Base-by-base conservation (phyloP, 2,113 vertebrate genomes). In the Halcyon malimbica region DNA sequence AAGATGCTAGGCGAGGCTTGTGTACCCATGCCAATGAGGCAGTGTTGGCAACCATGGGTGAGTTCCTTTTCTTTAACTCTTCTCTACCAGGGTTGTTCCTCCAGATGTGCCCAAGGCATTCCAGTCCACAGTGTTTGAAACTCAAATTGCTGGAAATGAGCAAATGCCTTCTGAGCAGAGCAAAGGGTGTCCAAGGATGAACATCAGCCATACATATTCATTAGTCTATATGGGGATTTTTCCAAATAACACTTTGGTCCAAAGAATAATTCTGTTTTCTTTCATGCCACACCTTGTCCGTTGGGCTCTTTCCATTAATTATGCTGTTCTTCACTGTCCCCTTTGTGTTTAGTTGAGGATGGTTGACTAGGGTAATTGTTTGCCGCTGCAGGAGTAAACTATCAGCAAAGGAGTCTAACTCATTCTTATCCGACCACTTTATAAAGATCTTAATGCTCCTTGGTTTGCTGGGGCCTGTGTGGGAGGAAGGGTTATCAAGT, bases 31-130 rank as follows among this genome's bases (percentile, higher is more conserved):
- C 96, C 82, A 97, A 97, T 0, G 98, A 98, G 80, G 98, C 98
- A 12, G 44, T 98, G 25, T 90, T 97, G 97, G 99, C 98, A 73
- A 97, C 96, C 82, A 84, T 97, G 96, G 98, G 98, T 98, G 90
- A 97, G 96, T 92, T 95, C 13, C 46, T 80, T 67, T 75, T 37
- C 65, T 80, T 93, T 62, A 88, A 64, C 5, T 39, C 18, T 57
- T 64, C 12, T 68, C 28, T 9, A 44, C 16, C 17, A 69, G 15
- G 5, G 2, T 39, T 71, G 16, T 79, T 96, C 48, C n/a, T 90
- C 26, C 37, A 44, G 13, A 28, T 73, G 12, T 83, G 13, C 35
- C 48, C 18, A 56, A 26, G 53, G 11, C 31, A n/a, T 95, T 83
- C 76, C 31, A 64, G 10, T 89, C 25, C 17, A 2, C 28, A 41